phyloP scores from a whole-genome alignment of 2,113 vertebrate species.

The Alethe diademata region DNA sequence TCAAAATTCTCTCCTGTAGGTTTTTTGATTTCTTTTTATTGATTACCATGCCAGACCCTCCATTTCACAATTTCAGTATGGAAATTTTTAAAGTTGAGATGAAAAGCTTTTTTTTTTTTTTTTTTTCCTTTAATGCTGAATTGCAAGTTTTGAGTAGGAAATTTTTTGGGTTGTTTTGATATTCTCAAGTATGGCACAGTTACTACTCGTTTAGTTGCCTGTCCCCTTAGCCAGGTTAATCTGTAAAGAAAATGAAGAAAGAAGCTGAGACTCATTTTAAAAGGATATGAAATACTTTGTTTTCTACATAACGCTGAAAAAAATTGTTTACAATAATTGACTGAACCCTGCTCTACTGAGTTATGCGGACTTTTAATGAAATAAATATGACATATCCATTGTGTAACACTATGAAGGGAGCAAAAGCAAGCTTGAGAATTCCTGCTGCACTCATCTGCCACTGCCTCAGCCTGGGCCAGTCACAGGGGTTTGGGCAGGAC shows the following conservation, averaged over 20 bases:
- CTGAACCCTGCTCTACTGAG: background rate
- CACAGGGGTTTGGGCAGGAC: background rate
- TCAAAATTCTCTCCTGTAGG: background rate
- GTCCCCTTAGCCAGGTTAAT: background rate
- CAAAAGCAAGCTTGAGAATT: background rate
- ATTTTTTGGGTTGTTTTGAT: background rate
- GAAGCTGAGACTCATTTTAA: background rate
- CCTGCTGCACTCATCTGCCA: background rate
- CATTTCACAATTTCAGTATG: background rate
- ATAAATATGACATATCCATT: background rate
- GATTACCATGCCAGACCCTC: background rate
- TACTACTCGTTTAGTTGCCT: background rate
- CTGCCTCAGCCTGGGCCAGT: background rate
- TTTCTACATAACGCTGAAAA: background rate
- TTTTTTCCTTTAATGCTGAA: background rate
- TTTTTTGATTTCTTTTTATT: background rate
- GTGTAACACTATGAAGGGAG: background rate
- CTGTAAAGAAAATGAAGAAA: background rate
- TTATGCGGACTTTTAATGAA: background rate
- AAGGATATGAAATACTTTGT: background rate
- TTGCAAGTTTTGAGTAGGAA: background rate
- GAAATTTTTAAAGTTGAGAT: background rate
- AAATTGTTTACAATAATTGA: background rate
- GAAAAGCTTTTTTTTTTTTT: background rate
- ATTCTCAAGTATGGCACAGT: background rate